Evolutionary conservation across 2,113 vertebrate species (phyloP).

Genomic region (Chroicocephalus ridibundus): DNA sequence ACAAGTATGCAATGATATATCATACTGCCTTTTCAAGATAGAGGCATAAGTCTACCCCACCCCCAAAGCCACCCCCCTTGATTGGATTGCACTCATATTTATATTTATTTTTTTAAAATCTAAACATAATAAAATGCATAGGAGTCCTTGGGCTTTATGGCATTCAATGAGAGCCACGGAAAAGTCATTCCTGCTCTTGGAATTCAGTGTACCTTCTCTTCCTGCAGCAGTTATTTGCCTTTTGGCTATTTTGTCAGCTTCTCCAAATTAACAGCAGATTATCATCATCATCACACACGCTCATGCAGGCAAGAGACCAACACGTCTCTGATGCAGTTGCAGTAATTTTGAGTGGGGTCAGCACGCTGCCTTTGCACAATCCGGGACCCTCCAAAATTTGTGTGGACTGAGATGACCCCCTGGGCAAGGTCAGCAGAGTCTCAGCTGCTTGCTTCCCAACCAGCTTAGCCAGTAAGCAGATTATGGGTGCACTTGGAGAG

Average conservation of each 20-base stretch:
- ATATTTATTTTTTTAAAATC: not conserved
- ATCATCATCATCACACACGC: not conserved
- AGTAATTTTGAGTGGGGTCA: not conserved
- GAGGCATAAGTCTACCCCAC: not conserved
- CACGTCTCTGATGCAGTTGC: not conserved
- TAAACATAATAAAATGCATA: not conserved
- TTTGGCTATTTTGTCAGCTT: not conserved
- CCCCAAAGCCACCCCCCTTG: not conserved
- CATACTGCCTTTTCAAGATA: not conserved
- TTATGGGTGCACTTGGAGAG: not conserved
- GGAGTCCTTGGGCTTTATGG: not conserved
- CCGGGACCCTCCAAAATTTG: not conserved
- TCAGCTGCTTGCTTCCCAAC: not conserved
- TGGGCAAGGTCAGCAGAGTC: not conserved
- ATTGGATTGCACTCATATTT: not conserved
- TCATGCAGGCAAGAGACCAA: not conserved
- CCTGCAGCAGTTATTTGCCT: not conserved
- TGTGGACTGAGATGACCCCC: not conserved
- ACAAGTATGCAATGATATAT: not conserved
- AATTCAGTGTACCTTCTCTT: not conserved
- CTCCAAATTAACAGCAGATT: not conserved
- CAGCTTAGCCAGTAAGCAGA: slow-evolving; percentile 50
- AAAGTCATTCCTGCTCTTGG: not conserved
- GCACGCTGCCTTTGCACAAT: not conserved
- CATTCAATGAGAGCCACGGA: not conserved